Evolutionary conservation across 2,888 invertebrate species (phyloP).

Genomic region (Caenorhabditis sulstoni): DNA sequence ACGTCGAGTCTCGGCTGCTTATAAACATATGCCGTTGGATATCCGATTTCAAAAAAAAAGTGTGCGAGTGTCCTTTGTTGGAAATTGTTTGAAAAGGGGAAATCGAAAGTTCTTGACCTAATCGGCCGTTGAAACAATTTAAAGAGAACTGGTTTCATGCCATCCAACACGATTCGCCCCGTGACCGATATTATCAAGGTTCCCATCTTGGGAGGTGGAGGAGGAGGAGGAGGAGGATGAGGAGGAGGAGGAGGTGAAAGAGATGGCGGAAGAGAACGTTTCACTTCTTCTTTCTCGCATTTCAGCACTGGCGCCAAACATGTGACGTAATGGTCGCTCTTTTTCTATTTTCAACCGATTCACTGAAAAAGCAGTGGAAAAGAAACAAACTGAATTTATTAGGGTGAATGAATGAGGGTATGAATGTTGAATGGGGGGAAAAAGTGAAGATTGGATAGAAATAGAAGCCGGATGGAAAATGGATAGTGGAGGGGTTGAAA

Average conservation of each 20-base stretch:
- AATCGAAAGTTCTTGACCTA: no score
- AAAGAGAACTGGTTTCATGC: not conserved
- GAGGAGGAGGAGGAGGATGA: not conserved
- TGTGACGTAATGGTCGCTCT: constrained; percentile 23
- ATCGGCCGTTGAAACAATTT: no score
- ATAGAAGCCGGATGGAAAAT: not conserved
- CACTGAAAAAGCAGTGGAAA: constrained; percentile 4
- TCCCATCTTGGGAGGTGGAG: not conserved
- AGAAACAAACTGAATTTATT: constrained; percentile 42
- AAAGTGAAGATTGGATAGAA: constrained; percentile 1
- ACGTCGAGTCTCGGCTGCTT: no score
- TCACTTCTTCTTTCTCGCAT: not conserved
- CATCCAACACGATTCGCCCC: not conserved
- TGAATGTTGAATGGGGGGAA: constrained; percentile 38
- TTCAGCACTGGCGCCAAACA: constrained; percentile 12
- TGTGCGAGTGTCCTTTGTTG: no score
- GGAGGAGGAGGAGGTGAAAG: not conserved
- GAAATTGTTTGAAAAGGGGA: no score
- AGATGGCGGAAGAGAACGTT: not conserved
- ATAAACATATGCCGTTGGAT: no score
- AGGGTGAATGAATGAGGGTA: constrained; percentile 20
- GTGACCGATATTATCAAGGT: not conserved
- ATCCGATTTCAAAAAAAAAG: no score
- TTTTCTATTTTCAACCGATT: constrained; percentile 5
- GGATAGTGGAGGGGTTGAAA: not conserved